A percentile compares a stretch with the other conserved stretches of the same genome.
These are phyloP conservation scores for Peromyscus maniculatus DNA, from an alignment of 2,113 vertebrate genomes.

Conservation along the genomic window DNA sequence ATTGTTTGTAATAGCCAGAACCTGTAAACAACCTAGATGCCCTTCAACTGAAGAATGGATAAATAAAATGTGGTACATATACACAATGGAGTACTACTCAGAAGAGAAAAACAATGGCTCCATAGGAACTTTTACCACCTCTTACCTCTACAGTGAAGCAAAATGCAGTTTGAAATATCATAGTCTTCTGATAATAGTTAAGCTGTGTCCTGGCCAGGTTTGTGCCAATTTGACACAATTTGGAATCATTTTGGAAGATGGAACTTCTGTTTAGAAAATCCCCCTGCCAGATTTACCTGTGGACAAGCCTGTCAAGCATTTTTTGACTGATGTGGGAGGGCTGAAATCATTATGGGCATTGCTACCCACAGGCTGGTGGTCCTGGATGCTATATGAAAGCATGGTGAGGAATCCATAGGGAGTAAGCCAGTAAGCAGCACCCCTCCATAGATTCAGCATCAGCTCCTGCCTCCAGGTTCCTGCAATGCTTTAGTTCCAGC, in stretches of 20 bases:
- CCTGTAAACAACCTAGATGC: no score
- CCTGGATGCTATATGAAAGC: not conserved
- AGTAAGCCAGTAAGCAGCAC: not conserved
- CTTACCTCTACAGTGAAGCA: not conserved
- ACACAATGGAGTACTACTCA: no score
- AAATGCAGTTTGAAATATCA: slow-evolving; percentile 50
- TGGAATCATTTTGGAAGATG: not conserved
- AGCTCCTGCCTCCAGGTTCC: not conserved
- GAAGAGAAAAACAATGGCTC: not conserved
- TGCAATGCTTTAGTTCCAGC: not conserved
- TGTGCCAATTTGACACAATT: not conserved
- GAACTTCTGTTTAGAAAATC: not conserved
- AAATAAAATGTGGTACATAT: no score
- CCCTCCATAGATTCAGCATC: not conserved
- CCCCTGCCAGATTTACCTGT: not conserved
- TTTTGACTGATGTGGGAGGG: not conserved
- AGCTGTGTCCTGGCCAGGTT: not conserved
- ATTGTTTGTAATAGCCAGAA: no score
- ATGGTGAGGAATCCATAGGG: not conserved
- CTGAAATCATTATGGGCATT: not conserved
- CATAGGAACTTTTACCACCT: not conserved
- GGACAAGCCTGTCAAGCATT: not conserved
- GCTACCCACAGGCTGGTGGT: not conserved
- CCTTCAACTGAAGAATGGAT: no score
- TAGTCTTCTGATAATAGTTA: slow-evolving; percentile 52